Base-by-base conservation (phyloP, 2,888 invertebrate species). In the Morpho achilles region DNA sequence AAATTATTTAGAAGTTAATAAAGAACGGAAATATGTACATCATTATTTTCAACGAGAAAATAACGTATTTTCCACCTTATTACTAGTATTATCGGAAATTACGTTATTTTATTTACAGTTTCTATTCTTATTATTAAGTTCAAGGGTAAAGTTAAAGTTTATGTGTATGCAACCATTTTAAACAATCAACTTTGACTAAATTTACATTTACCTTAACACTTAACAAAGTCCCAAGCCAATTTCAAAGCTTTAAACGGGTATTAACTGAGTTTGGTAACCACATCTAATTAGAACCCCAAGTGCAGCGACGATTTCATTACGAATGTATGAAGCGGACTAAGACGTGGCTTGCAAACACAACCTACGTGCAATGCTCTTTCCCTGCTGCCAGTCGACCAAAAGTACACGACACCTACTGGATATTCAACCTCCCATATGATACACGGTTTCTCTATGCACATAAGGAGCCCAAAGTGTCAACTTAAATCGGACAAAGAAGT, bases 351-450 rank as follows among this genome's bases (percentile, higher is more conserved):
- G 82, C 81, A 80, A 83, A 79, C 80, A 77, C 77, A 75, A 77
- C 74, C 79, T 79, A 80, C 84, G 82, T 80, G 80, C 87, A 82
- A 84, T 82, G 83, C 82, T 79, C 84, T 77, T 80, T 76, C 76
- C 79, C 73, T 70, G 73, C 70, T 69, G 67, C 67, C 68, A 70
- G 69, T 56, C 67, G 72, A 56, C 87, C 87, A 87, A 59, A 61
- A 16, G 60, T 65, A 45, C 22, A n/a, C 70, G 88, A 82, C 67
- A 76, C 74, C 57, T 61, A 63, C 62, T 52, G 51, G 48, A 59
- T 54, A 52, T 40, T 68, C 69, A 68, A 65, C 70, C 74, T 73
- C 75, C 78, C 75, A 74, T 75, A 73, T 70, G 71, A 58, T 41
- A 8, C 41, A 22, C 16, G 39, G 8, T 41, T 8, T 59, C 58